These are phyloP conservation scores for Laspeyria flexula DNA, from an alignment of 2,888 invertebrate genomes.

Conservation along the genomic window DNA sequence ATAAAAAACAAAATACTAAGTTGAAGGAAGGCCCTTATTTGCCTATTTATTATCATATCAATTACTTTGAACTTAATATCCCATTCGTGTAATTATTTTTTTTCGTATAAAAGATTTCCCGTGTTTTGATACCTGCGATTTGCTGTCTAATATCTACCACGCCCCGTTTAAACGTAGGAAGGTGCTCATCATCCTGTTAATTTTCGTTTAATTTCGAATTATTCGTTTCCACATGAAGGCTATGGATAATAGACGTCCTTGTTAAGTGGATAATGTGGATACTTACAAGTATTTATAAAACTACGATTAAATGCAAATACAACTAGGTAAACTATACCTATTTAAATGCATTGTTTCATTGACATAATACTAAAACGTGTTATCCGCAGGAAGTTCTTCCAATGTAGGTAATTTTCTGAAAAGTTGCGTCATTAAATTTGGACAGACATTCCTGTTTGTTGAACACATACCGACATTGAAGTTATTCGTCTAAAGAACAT, in stretches of 20 bases:
- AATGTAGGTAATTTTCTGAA: neutral
- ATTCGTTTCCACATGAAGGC: neutral
- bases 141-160: neutral
- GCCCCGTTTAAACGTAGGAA: neutral
- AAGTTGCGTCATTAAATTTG: neutral
- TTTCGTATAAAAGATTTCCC: no score
- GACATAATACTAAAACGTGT: neutral
- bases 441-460: no score
- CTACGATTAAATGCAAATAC: no score
- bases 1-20: neutral
- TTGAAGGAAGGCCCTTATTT: no score
- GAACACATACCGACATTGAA: no score
- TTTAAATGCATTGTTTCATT: neutral
- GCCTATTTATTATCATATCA: no score
- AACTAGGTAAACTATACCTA: neutral
- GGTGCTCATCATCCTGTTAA: neutral
- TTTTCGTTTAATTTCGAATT: neutral
- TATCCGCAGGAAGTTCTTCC: neutral
- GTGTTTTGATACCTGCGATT: neutral
- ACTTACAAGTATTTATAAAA: no score
- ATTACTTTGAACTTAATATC: no score
- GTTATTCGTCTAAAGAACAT: no score
- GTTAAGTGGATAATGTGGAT: no score
- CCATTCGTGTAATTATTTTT: no score
- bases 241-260: neutral